A percentile compares a stretch with the other conserved stretches of the same genome.
Evolutionary conservation across 2,888 invertebrate genomes (phyloP).

Genomic region (Phyllotreta striolata): DNA sequence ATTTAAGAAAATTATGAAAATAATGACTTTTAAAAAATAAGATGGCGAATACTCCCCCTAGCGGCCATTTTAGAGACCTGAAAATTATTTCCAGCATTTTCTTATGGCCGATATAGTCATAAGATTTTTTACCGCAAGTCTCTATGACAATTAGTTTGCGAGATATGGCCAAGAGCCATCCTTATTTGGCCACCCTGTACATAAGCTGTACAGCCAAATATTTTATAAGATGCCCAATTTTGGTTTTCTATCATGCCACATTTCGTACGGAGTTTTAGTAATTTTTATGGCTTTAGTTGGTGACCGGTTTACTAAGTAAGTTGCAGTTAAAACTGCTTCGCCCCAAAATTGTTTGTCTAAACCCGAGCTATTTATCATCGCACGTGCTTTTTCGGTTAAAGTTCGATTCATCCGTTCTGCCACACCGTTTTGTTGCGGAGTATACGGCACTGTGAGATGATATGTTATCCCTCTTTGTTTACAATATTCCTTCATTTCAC

Average conservation of each 20-base stretch:
- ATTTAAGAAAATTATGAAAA: too few relatives aligned
- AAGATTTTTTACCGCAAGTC: too few relatives aligned
- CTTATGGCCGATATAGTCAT: too few relatives aligned
- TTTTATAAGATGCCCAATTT: slow-evolving; percentile 9
- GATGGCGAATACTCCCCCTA: too few relatives aligned
- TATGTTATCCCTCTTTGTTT: slow-evolving; percentile 52
- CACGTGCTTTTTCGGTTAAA: slow-evolving; percentile 46
- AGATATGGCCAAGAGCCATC: too few relatives aligned
- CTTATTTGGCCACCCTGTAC: too few relatives aligned
- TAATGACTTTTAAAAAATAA: too few relatives aligned
- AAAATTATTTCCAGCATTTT: too few relatives aligned
- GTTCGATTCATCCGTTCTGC: slow-evolving; percentile 56
- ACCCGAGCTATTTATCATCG: slow-evolving; percentile 51
- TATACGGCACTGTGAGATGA: slow-evolving; percentile 57
- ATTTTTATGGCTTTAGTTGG: slow-evolving; percentile 52
- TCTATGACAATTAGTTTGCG: too few relatives aligned
- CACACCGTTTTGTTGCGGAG: slow-evolving; percentile 57
- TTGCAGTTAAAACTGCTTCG: slow-evolving; percentile 55
- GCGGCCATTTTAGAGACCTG: too few relatives aligned
- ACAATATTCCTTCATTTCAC: slow-evolving; percentile 51
- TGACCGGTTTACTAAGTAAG: slow-evolving; percentile 54
- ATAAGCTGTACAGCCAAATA: background rate
- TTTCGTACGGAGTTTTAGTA: slow-evolving; percentile 47
- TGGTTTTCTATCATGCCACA: too few relatives aligned
- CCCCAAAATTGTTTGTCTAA: slow-evolving; percentile 54